These are phyloP conservation scores for Apamea crenata DNA, from an alignment of 2,888 invertebrate species.

Conservation along the genomic window DNA sequence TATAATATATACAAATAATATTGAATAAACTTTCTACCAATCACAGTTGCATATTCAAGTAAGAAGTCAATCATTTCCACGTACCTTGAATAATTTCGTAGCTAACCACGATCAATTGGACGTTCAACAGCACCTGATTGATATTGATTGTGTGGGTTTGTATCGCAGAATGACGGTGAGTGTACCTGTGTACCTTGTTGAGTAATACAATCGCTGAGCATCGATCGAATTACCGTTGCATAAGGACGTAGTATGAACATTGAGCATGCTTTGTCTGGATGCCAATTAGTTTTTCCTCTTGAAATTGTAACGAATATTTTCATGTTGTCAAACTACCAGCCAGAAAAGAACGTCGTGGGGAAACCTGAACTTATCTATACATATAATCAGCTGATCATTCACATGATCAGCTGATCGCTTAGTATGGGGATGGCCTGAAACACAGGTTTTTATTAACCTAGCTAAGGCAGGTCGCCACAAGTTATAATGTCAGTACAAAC, in stretches of 20 bases:
- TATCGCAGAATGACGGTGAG: slow-evolving; percentile 37
- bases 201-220: slow-evolving; percentile 65
- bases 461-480: no score
- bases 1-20: slow-evolving; percentile 27
- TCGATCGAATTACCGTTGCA: slow-evolving; percentile 69
- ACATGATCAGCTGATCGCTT: no score
- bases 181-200: slow-evolving; percentile 43
- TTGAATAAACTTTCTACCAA: slow-evolving; percentile 1
- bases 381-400: neutral
- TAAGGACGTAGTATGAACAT: slow-evolving; percentile 46
- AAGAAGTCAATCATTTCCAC: slow-evolving; percentile 38
- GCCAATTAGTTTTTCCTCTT: slow-evolving; percentile 31
- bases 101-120: slow-evolving; percentile 34
- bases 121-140: slow-evolving; percentile 41
- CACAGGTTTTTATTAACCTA: no score
- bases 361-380: neutral
- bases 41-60: slow-evolving; percentile 17
- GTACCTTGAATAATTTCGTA: slow-evolving; percentile 47
- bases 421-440: no score
- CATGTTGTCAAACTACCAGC: neutral
- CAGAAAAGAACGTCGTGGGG: neutral
- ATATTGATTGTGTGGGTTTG: slow-evolving; percentile 49
- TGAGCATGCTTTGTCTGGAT: slow-evolving; percentile 14
- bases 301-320: slow-evolving; percentile 6
- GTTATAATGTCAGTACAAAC: no score